These are phyloP conservation scores for Diabrotica balteata DNA, from an alignment of 2,888 invertebrate genomes.

Conservation along the genomic window DNA sequence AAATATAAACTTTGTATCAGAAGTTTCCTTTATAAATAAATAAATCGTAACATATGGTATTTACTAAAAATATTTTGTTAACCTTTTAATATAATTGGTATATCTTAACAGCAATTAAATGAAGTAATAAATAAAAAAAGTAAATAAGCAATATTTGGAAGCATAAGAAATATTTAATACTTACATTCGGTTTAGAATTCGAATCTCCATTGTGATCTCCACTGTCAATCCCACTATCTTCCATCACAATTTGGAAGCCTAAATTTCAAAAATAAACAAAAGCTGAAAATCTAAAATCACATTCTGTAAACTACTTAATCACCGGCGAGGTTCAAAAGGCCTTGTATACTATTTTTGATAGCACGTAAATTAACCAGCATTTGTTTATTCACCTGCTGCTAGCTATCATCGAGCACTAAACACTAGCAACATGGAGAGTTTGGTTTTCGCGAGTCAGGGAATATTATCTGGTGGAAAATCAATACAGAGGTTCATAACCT, in stretches of 20 bases:
- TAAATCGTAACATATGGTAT: no score
- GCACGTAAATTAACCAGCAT: conserved; percentile 1
- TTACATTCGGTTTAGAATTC: conserved; percentile 48
- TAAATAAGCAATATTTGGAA: no score
- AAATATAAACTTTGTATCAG: no score
- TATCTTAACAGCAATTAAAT: no score
- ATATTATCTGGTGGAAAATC: conserved; percentile 1
- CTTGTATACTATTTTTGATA: conserved; percentile 7
- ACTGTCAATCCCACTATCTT: conserved; percentile 65
- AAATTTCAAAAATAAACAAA: conserved; percentile 4
- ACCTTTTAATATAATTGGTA: no score
- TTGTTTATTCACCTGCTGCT: conserved; percentile 2
- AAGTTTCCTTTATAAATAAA: no score
- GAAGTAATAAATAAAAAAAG: no score
- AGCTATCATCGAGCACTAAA: background rate
- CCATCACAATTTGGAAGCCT: conserved; percentile 51
- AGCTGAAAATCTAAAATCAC: background rate
- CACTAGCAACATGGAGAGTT: background rate
- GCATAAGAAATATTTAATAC: conserved; percentile 6
- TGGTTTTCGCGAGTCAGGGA: background rate
- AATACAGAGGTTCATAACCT: conserved; percentile 3
- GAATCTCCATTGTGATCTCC: conserved; percentile 61
- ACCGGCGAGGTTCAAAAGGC: conserved; percentile 1
- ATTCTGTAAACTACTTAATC: conserved; percentile 1
- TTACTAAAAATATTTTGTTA: no score